Evolutionary conservation across 2,113 vertebrate genomes (phyloP).

Genomic region (Ophiodon elongatus): DNA sequence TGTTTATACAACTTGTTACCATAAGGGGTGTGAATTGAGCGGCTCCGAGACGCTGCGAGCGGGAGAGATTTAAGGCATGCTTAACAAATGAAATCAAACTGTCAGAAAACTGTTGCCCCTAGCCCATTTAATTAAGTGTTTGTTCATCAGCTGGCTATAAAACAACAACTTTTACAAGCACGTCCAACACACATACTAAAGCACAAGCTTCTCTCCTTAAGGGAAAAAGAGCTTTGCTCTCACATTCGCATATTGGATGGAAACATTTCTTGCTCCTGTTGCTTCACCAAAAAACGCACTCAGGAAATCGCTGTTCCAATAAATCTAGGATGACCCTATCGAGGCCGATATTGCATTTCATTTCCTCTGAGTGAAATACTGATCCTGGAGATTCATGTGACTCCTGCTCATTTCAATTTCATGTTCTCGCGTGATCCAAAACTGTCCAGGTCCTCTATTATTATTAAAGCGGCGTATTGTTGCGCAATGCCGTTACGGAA

Average conservation of each 20-base stretch:
- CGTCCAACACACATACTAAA: constrained; percentile 69
- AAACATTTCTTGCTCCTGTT: constrained; percentile 63
- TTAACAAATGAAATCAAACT: constrained; percentile 79
- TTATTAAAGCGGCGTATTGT: constrained; percentile 64
- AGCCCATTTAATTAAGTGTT: constrained; percentile 65
- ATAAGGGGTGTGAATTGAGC: constrained; percentile 66
- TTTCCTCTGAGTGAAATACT: constrained; percentile 74
- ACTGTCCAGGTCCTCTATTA: constrained; percentile 57
- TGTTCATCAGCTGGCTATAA: constrained; percentile 67
- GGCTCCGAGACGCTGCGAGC: constrained; percentile 47
- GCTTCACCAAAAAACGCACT: constrained; percentile 63
- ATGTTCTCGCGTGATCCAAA: constrained; percentile 61
- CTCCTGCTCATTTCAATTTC: constrained; percentile 69
- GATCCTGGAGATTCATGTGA: constrained; percentile 70
- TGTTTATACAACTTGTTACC: constrained; percentile 78
- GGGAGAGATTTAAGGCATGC: constrained; percentile 73
- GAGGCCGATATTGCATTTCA: constrained; percentile 74
- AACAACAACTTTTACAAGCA: constrained; percentile 71
- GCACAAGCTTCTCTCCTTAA: constrained; percentile 12
- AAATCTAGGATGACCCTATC: constrained; percentile 77
- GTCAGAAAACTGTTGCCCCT: constrained; percentile 64
- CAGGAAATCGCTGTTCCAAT: constrained; percentile 72
- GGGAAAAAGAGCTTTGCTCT: constrained; percentile 37
- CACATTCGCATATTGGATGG: constrained; percentile 30
- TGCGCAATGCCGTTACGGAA: constrained; percentile 13